Conservation (phyloP, 2,113 vertebrate genomes). For the Toxotes jaculatrix region DNA sequence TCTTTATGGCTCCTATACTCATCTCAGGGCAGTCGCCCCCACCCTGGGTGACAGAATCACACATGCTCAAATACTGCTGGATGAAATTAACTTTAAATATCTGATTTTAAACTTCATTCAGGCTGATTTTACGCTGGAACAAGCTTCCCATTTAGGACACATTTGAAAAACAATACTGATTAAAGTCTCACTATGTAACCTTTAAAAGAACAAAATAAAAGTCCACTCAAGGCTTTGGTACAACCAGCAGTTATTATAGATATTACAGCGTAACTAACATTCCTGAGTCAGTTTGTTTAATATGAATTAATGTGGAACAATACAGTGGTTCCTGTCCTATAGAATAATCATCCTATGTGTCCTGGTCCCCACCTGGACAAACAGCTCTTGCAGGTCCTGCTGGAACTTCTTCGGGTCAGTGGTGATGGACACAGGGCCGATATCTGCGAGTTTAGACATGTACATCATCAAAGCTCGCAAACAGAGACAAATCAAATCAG, state of each 20-base stretch:
- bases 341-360: constrained; percentile 18
- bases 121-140: background rate
- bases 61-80: constrained; percentile 16
- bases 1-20: constrained; percentile 92
- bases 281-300: background rate
- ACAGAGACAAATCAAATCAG: background rate
- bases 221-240: background rate
- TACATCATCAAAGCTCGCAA: background rate
- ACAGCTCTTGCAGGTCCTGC: constrained; percentile 90
- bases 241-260: background rate
- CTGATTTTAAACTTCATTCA: constrained; percentile 6
- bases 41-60: constrained; percentile 82
- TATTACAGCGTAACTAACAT: background rate
- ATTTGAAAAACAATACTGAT: background rate
- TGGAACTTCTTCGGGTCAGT: constrained; percentile 90
- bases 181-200: background rate
- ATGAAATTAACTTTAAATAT: constrained; percentile 11
- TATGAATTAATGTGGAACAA: constrained; percentile 6
- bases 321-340: background rate
- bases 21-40: constrained; percentile 96
- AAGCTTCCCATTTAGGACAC: background rate
- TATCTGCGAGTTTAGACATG: constrained; percentile 80
- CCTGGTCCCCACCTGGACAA: constrained; percentile 89
- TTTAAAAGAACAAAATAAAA: constrained; percentile 11
- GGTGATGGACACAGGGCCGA: constrained; percentile 92